These are phyloP conservation scores for Euplagia quadripunctaria DNA, from an alignment of 2,888 invertebrate species.

Conservation along the genomic window DNA sequence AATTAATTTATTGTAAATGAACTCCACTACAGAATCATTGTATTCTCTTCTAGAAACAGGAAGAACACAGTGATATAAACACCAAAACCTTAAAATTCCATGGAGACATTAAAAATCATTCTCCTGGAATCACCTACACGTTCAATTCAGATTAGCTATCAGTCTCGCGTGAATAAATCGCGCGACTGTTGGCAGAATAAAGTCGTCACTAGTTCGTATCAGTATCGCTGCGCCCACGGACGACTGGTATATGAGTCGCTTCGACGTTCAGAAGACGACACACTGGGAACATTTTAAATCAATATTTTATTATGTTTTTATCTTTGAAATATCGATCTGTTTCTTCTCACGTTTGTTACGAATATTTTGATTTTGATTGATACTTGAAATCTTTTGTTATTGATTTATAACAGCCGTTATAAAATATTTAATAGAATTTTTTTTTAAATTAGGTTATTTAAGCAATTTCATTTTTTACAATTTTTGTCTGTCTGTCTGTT, in stretches of 20 bases:
- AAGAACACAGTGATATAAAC: neutral
- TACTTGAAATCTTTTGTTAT: neutral
- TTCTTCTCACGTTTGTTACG: neutral
- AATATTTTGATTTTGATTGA: neutral
- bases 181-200: constrained; percentile 71
- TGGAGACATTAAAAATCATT: constrained; percentile 39
- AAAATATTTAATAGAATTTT: no score
- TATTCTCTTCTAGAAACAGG: neutral
- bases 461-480: no score
- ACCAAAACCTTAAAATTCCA: constrained; percentile 19
- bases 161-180: constrained; percentile 67
- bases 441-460: no score
- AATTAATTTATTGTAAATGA: neutral
- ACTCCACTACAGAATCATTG: neutral
- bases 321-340: neutral
- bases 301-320: no score
- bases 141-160: constrained; percentile 56
- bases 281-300: neutral
- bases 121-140: constrained; percentile 41
- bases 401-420: no score
- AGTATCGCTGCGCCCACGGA: constrained; percentile 67
- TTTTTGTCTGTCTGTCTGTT: no score
- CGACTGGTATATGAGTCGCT: constrained; percentile 57
- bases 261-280: constrained; percentile 11
- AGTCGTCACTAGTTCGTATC: constrained; percentile 78